Percentiles rank a stretch among this genome's conserved stretches.
Conservation (phyloP, 2,888 invertebrate genomes). For the Campoletis raptor region DNA sequence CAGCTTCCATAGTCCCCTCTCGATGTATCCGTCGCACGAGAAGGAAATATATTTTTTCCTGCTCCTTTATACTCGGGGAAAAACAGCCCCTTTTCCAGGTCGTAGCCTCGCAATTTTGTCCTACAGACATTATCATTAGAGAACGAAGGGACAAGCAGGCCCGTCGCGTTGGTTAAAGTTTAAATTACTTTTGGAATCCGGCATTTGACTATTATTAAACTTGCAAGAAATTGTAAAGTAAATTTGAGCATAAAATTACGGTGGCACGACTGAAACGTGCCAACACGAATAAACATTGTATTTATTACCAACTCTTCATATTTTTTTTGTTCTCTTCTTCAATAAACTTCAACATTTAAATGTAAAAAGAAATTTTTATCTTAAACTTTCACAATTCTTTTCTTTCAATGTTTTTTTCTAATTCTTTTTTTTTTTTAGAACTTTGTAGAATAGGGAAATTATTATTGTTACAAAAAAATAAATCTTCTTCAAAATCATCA, state of each 20-base stretch:
- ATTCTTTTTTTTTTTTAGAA: not conserved
- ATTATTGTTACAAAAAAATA: not conserved
- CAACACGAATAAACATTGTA: slow-evolving; percentile 2
- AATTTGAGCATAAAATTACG: not conserved
- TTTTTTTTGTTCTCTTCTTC: not conserved
- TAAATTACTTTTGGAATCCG: slow-evolving; percentile 42
- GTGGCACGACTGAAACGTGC: not conserved
- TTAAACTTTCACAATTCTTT: not conserved
- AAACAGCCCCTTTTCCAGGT: slow-evolving; percentile 27
- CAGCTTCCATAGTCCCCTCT: slow-evolving; percentile 46
- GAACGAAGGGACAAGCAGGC: not conserved
- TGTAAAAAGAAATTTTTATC: not conserved
- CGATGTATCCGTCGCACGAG: slow-evolving; percentile 18
- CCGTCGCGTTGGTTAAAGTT: slow-evolving; percentile 11
- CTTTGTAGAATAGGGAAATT: not conserved
- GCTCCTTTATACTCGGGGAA: not conserved
- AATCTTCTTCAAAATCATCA: too few species aligned
- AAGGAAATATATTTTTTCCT: slow-evolving; percentile 46
- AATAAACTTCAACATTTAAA: not conserved
- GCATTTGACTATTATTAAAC: slow-evolving; percentile 21
- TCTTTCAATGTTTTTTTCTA: not conserved
- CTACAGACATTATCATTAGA: slow-evolving; percentile 41
- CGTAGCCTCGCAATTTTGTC: slow-evolving; percentile 24
- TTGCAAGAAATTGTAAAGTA: not conserved
- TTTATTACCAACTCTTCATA: not conserved